Base-by-base conservation (phyloP, 1,140 invertebrate genomes). In the Alviniconcha marisindica region DNA sequence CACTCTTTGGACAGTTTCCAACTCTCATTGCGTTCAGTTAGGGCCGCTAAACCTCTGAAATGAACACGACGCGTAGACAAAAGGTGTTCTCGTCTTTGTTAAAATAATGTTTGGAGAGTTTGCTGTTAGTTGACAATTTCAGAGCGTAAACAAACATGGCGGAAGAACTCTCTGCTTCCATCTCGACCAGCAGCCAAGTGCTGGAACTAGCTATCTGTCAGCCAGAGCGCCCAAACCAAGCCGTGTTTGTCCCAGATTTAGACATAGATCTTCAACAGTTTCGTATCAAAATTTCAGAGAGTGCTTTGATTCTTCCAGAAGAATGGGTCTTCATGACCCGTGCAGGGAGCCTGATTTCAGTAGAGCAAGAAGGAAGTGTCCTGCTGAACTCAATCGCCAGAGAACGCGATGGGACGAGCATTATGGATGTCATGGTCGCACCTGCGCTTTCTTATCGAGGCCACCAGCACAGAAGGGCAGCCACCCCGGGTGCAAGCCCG, bases 251-350 rank as follows among this genome's bases (percentile, higher is more conserved):
- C 33, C 1, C 56, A n/a, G 38, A 40, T 69, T 31, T 80, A 40
- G 56, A 80, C 36, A 80, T 69, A 36, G 12, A 24, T 42, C 78
- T 80, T 2, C 24, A 21, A 44, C 38, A 63, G n/a, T 80, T 80
- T 66, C 78, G 78, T n/a, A 44, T 60, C 4, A 60, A 36, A 21
- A 31, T 80, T 24, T 33, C 78, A 0, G 54, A 80, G n/a, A 69
- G 40, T 40, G 60, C 15, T 31, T 38, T 80, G 36, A n/a, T 40
- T 66, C 51, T 80, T 28, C 78, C 78, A 44, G 78, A 69, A 42
- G 56, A 33, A n/a, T 80, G 78, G 78, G 33, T 66, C 33, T 80
- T 80, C 24, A 80, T 80, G 78, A 80, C 78, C 15, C 78, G 78
- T 24, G 56, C 36, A 15, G 78, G 78, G 18, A 80, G 78, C 38